Evolutionary conservation across 2,113 vertebrate genomes (phyloP).

Genomic region (Paedocypris sp.): DNA sequence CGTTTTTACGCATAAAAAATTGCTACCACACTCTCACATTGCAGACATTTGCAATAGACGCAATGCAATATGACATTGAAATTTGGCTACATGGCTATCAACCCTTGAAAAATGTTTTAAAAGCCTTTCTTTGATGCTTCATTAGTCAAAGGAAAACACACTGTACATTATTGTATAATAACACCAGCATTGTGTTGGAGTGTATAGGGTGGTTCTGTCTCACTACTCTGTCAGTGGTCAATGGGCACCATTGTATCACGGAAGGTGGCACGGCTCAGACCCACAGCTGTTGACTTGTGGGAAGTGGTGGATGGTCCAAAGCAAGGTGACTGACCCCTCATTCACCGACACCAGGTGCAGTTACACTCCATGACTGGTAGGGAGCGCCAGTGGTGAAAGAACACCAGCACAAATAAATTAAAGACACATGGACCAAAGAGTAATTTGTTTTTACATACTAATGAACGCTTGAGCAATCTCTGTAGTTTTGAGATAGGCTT

Average conservation of each 20-base stretch:
- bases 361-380: constrained; percentile 7
- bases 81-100: too few species aligned
- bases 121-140: not conserved
- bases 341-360: not conserved
- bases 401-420: not conserved
- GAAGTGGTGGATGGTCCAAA: constrained; percentile 42
- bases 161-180: not conserved
- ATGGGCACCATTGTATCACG: constrained; percentile 56
- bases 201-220: constrained; percentile 42
- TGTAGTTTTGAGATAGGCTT: not conserved
- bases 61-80: constrained; percentile 26
- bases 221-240: constrained; percentile 26
- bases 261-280: constrained; percentile 54
- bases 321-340: constrained; percentile 32
- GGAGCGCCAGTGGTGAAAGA: constrained; percentile 13
- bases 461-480: not conserved
- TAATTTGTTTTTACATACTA: not conserved
- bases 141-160: constrained; percentile 8
- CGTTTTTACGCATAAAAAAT: constrained; percentile 15
- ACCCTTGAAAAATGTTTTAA: not conserved
- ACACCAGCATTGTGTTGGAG: constrained; percentile 23
- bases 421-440: not conserved
- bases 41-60: not conserved
- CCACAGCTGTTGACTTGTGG: constrained; percentile 59
- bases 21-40: constrained; percentile 3